Conservation (phyloP, 2,888 invertebrate genomes). For the Abrostola triplasia region DNA sequence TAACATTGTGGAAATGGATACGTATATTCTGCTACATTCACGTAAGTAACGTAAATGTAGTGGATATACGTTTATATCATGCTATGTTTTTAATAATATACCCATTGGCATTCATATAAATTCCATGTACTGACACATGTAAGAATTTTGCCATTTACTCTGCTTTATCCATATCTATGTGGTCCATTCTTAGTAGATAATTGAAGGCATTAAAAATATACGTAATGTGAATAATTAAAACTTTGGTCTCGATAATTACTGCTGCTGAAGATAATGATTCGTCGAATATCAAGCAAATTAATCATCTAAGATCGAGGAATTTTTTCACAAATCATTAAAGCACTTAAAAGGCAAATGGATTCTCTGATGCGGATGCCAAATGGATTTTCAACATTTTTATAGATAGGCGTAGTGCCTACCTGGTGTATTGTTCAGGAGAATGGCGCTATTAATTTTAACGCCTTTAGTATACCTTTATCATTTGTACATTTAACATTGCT, state of each 20-base stretch:
- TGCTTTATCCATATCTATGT: background rate
- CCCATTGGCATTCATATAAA: too few species aligned
- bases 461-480: background rate
- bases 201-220: slow-evolving; percentile 17
- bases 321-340: slow-evolving; percentile 79
- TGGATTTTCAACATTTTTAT: slow-evolving; percentile 69
- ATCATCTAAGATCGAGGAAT: slow-evolving; percentile 68
- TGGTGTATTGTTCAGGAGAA: slow-evolving; percentile 44
- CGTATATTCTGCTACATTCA: too few species aligned
- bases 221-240: slow-evolving; percentile 45
- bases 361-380: slow-evolving; percentile 74
- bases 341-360: slow-evolving; percentile 80
- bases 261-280: slow-evolving; percentile 68
- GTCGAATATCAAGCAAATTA: slow-evolving; percentile 66
- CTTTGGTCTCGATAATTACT: slow-evolving; percentile 50
- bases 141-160: background rate
- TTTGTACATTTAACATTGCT: background rate
- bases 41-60: too few species aligned
- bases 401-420: slow-evolving; percentile 45
- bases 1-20: too few species aligned
- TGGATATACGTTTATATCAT: too few species aligned
- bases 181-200: slow-evolving; percentile 4
- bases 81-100: too few species aligned
- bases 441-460: slow-evolving; percentile 42
- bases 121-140: too few species aligned